A percentile compares a stretch with the other conserved stretches of the same genome.
phyloP scores from a whole-genome alignment of 2,888 invertebrate species.

The Copidosoma aretas region DNA sequence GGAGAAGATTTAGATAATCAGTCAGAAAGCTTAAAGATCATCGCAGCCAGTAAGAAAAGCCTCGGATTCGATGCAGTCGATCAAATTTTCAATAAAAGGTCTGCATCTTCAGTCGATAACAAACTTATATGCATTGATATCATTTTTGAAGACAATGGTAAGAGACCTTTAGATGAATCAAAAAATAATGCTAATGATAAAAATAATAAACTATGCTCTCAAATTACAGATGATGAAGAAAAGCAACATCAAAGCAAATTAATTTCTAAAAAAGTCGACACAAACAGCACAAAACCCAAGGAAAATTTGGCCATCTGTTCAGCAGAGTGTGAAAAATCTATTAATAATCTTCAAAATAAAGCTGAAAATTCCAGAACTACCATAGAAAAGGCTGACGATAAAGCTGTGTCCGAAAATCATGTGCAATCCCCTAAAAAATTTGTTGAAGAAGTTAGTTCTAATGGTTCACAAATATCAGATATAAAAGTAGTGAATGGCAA shows the following conservation, averaged over 20 bases:
- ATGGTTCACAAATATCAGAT: not conserved
- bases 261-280: not conserved
- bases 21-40: conserved; percentile 26
- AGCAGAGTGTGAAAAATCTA: too few species aligned
- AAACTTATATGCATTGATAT: conserved; percentile 13
- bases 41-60: conserved; percentile 19
- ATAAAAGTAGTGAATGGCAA: not conserved
- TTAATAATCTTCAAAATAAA: too few species aligned
- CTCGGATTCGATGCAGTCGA: conserved; percentile 15
- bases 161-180: conserved; percentile 10
- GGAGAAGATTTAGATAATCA: conserved; percentile 13
- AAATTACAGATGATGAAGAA: not conserved
- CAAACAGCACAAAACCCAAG: too few species aligned
- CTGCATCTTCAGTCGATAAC: not conserved
- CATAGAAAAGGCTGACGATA: not conserved
- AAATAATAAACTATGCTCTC: not conserved
- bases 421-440: not conserved
- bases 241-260: not conserved
- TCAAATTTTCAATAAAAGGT: conserved; percentile 16
- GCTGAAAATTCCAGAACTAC: not conserved
- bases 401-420: not conserved
- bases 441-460: not conserved
- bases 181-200: conserved; percentile 10
- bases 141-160: not conserved
- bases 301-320: too few species aligned